Conservation (phyloP, 2,113 vertebrate species). For the Pachypanchax playfairii region DNA sequence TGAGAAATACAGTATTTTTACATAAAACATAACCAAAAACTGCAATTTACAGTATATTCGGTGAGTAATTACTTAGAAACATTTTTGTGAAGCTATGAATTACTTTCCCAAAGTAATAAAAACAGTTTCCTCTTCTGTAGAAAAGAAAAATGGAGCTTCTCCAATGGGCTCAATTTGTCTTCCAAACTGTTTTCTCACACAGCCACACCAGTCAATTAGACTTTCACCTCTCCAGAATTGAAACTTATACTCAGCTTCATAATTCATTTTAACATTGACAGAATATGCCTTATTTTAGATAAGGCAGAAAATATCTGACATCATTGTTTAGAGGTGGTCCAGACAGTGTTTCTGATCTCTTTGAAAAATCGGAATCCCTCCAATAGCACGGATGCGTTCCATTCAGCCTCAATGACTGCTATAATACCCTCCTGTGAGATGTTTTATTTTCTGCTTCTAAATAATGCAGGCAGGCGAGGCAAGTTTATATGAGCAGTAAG, state of each 20-base stretch:
- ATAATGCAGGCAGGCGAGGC: not conserved
- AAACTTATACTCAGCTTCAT: conserved; percentile 38
- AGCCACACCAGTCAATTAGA: conserved; percentile 64
- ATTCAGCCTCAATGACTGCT: conserved; percentile 2
- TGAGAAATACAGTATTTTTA: too few species aligned
- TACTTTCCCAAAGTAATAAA: conserved; percentile 17
- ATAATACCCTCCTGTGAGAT: conserved; percentile 1
- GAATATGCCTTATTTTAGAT: conserved; percentile 30
- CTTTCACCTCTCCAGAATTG: conserved; percentile 38
- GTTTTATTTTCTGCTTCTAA: conserved; percentile 3
- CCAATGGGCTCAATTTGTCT: conserved; percentile 41
- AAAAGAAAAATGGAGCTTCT: conserved; percentile 43
- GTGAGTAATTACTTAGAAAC: too few species aligned
- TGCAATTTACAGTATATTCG: too few species aligned
- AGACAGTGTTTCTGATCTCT: conserved; percentile 1
- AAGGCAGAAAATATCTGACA: conserved; percentile 15
- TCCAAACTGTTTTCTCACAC: conserved; percentile 21
- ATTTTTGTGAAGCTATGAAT: conserved; percentile 5
- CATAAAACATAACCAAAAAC: too few species aligned
- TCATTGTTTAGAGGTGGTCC: conserved; percentile 2
- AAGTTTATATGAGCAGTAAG: not conserved
- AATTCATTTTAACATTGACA: conserved; percentile 45
- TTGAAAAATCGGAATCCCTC: not conserved
- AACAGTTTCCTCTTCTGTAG: conserved; percentile 21
- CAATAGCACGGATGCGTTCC: not conserved